phyloP scores from a whole-genome alignment of 92 coral and sea anemone genomes.

The Epizoanthus stellaris region DNA sequence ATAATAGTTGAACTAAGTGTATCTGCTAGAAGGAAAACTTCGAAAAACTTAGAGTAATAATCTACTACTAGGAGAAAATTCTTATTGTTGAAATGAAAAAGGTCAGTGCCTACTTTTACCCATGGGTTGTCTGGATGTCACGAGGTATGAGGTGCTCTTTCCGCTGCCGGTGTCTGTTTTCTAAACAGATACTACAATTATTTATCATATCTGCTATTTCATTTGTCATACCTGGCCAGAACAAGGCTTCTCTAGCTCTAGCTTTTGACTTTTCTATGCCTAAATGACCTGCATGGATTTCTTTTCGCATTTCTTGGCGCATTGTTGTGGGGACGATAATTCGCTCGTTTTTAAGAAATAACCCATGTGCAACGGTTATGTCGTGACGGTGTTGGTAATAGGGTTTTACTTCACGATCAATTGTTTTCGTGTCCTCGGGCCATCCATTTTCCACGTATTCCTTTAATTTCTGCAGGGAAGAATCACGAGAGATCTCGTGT shows the following conservation, averaged over 20 bases:
- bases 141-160: too few species aligned
- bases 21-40: background rate
- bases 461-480: constrained; percentile 10
- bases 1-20: constrained; percentile 37
- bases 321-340: constrained; percentile 20
- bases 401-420: constrained; percentile 1
- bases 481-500: constrained; percentile 2
- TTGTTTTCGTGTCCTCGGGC: background rate
- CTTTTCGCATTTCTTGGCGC: background rate
- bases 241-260: background rate
- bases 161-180: too few species aligned
- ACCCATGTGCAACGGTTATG: background rate
- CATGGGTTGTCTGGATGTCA: too few species aligned
- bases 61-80: background rate
- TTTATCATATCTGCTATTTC: too few species aligned
- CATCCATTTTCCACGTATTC: constrained; percentile 16
- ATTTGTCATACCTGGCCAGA: too few species aligned
- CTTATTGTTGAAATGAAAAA: too few species aligned
- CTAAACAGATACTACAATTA: too few species aligned
- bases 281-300: constrained; percentile 51
- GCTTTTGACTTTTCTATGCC: constrained; percentile 38
- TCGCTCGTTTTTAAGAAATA: background rate
- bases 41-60: background rate
- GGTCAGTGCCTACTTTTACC: too few species aligned
- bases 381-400: background rate